Percentiles rank a stretch among this genome's conserved stretches.
These are phyloP conservation scores for Hypsibius dujardini DNA, from an alignment of 1,140 invertebrate species.

Conservation along the genomic window DNA sequence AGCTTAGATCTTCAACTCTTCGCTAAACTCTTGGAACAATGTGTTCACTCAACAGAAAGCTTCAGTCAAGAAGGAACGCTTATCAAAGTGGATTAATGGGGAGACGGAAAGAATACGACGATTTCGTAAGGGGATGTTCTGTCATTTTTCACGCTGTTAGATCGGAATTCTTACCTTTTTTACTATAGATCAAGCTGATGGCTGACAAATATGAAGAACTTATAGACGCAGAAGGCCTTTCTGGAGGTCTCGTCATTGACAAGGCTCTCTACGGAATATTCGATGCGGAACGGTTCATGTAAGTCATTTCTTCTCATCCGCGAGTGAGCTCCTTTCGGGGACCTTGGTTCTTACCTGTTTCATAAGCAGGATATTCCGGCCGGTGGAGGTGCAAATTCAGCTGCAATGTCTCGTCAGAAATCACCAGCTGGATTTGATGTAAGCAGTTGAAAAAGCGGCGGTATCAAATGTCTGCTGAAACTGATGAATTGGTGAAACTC, in stretches of 20 bases:
- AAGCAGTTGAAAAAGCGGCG: not conserved
- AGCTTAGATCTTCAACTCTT: too few species aligned
- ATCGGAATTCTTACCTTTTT: too few species aligned
- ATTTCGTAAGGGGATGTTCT: not conserved
- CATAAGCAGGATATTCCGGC: too few species aligned
- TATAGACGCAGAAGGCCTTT: not conserved
- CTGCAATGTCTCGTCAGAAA: not conserved
- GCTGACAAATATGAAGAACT: slow-evolving; percentile 4
- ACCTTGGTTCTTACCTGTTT: too few species aligned
- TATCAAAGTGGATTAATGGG: not conserved
- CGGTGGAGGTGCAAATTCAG: not conserved
- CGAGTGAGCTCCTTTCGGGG: too few species aligned
- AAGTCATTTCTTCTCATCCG: too few species aligned
- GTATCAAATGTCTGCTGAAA: slow-evolving; percentile 4
- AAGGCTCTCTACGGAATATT: slow-evolving; percentile 52
- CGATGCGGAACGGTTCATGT: slow-evolving; percentile 21
- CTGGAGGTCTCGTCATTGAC: slow-evolving; percentile 58
- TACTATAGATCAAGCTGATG: not conserved
- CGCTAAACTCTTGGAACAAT: too few species aligned
- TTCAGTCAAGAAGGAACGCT: not conserved
- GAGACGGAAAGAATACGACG: not conserved
- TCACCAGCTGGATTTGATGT: not conserved
- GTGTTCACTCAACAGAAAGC: not conserved
- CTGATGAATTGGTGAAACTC: not conserved
- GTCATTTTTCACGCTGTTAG: not conserved